Evolutionary conservation across 2,113 vertebrate genomes (phyloP).

Genomic region (Gasterosteus aculeatus): DNA sequence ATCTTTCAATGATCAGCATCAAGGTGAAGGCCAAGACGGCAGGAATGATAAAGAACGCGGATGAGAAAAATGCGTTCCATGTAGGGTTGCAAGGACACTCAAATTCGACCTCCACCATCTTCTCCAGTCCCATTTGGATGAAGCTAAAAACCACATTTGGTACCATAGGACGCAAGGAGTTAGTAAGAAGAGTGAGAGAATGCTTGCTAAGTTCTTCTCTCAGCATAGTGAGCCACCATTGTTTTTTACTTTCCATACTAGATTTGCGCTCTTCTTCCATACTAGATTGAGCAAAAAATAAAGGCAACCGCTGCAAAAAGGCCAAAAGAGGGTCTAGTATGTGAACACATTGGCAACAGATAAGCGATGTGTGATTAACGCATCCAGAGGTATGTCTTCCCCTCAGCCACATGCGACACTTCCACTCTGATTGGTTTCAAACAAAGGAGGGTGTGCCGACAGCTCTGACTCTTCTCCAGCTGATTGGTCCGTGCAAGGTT

Average conservation of each 20-base stretch:
- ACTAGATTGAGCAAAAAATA: constrained; percentile 73
- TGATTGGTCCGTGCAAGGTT: constrained; percentile 67
- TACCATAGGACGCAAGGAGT: constrained; percentile 79
- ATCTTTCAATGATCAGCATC: constrained; percentile 81
- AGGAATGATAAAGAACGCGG: constrained; percentile 81
- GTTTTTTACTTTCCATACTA: no score
- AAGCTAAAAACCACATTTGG: constrained; percentile 82
- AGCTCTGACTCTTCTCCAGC: constrained; percentile 57
- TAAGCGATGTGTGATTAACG: constrained; percentile 79
- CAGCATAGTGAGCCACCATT: constrained; percentile 79
- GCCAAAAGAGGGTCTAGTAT: constrained; percentile 72
- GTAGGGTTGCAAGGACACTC: constrained; percentile 80
- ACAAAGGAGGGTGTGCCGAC: constrained; percentile 75
- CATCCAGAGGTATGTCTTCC: constrained; percentile 76
- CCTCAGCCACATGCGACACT: constrained; percentile 77
- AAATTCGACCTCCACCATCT: constrained; percentile 82
- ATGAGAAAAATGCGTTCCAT: constrained; percentile 79
- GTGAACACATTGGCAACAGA: constrained; percentile 80
- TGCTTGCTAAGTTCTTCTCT: constrained; percentile 82
- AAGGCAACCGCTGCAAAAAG: constrained; percentile 70
- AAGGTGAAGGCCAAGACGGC: constrained; percentile 79
- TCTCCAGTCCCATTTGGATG: constrained; percentile 82
- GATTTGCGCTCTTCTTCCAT: no score
- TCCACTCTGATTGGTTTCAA: constrained; percentile 78
- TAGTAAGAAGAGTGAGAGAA: no score